Conservation (phyloP, 1,140 invertebrate species). For the Chelonus insularis region DNA sequence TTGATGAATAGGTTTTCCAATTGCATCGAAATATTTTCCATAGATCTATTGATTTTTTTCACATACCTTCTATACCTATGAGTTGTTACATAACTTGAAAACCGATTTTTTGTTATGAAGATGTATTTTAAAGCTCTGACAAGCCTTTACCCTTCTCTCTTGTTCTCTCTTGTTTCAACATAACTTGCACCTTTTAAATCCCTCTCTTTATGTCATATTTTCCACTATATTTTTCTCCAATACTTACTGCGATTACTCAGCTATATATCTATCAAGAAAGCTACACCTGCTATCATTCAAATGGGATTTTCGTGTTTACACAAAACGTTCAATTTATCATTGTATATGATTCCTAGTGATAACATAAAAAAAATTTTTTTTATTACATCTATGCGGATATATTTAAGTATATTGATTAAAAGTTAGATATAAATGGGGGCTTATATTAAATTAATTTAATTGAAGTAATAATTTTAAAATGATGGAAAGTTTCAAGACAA, state of each 20-base stretch:
- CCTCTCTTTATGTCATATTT: conserved; percentile 16
- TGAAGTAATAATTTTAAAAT: no score
- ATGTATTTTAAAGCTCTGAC: no score
- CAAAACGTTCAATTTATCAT: not conserved
- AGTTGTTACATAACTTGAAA: no score
- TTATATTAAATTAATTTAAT: no score
- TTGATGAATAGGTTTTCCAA: conserved; percentile 26
- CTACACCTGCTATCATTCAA: not conserved
- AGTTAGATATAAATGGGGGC: no score
- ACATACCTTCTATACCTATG: no score
- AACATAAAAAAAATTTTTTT: no score
- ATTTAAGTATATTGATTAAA: no score
- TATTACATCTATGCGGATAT: no score
- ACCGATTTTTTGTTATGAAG: conserved; percentile 19
- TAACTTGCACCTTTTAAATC: not conserved
- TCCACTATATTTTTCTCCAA: not conserved
- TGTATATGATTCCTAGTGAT: no score
- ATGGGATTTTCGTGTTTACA: conserved; percentile 6
- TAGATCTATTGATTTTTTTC: conserved; percentile 29
- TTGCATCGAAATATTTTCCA: conserved; percentile 20
- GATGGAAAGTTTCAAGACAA: no score
- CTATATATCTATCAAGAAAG: not conserved
- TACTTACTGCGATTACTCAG: not conserved
- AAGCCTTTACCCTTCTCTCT: not conserved
- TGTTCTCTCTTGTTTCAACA: not conserved